Evolutionary conservation across 1,140 invertebrate genomes (phyloP).

Genomic region (Drosophila serrata): DNA sequence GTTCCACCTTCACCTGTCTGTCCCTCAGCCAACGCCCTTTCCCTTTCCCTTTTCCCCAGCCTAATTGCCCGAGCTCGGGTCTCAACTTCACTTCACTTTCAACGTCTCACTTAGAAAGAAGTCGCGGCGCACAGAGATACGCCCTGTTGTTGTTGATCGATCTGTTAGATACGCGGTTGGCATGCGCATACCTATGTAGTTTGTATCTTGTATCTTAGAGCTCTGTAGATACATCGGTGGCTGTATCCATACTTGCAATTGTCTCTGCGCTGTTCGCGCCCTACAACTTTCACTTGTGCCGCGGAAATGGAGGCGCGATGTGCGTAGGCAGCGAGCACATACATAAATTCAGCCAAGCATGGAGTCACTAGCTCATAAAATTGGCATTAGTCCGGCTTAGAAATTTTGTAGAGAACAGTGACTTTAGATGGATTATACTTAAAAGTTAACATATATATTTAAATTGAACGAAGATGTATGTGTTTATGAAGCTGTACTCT

Average conservation of each 20-base stretch:
- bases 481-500: too few species aligned
- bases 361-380: slow-evolving; percentile 8
- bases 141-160: slow-evolving; percentile 76
- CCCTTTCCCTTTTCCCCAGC: slow-evolving; percentile 27
- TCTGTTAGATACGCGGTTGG: slow-evolving; percentile 72
- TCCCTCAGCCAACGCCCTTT: slow-evolving; percentile 26
- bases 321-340: slow-evolving; percentile 54
- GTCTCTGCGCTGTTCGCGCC: slow-evolving; percentile 61
- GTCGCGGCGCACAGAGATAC: slow-evolving; percentile 50
- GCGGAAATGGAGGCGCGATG: slow-evolving; percentile 33
- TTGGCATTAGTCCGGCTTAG: slow-evolving; percentile 1
- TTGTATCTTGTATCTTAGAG: slow-evolving; percentile 34
- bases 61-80: slow-evolving; percentile 48
- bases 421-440: not conserved
- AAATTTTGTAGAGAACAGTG: slow-evolving; percentile 6
- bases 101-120: slow-evolving; percentile 61
- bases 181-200: slow-evolving; percentile 53
- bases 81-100: slow-evolving; percentile 55
- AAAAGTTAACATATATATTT: not conserved
- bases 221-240: slow-evolving; percentile 16
- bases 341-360: slow-evolving; percentile 24
- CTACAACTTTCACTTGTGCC: slow-evolving; percentile 76
- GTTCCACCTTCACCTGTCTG: slow-evolving; percentile 18
- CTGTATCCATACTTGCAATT: slow-evolving; percentile 56
- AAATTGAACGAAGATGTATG: not conserved